Base-by-base conservation (phyloP, 1,140 invertebrate species). In the Neodiprion fabricii region DNA sequence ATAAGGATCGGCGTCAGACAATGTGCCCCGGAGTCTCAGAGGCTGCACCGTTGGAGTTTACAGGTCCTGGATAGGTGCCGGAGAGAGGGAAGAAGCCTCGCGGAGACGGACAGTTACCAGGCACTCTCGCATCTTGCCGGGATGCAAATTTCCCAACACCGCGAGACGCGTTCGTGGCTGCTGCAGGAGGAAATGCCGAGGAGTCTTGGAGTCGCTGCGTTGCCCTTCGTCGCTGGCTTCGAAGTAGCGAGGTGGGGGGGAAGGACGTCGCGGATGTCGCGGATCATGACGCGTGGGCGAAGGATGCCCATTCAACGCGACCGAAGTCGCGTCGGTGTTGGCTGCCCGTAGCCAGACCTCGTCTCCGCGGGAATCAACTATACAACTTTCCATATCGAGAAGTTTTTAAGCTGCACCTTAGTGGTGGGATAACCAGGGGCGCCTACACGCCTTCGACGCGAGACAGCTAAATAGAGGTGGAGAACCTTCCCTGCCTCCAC, bases 381-480 rank as follows among this genome's bases (percentile, higher is more conserved):
- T 76, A 76, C 80, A 80, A 82, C 81, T 83, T 84, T 82, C 82
- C 81, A 80, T 82, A 82, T 79, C 66, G 81, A 82, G 79, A 74
- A 80, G 79, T 75, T 83, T 81, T 84, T 76, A 77, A 81, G 80
- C 81, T 81, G 74, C 78, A 74, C 76, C 77, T 81, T 77, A 17
- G 77, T 74, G 78, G 82, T 82, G 77, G 81, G 79, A 83, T 83
- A 84, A 82, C 78, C 79, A 82, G 83, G 75, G 76, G 81, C 83
- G 82, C 83, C 83, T 84, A 85, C 82, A 83, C 82, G 77, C 40
- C 40, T 21, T 61, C 53, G 53, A 61, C 53, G 53, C 53, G 53
- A 61, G 53, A 61, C 53, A 61, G 53, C 53, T 61, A 61, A 61
- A 61, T 61, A 61, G 53, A 61, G 53, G 53, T 17, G 53, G 53